phyloP scores from a whole-genome alignment of 2,888 invertebrate genomes.

The Crematogaster levior region DNA sequence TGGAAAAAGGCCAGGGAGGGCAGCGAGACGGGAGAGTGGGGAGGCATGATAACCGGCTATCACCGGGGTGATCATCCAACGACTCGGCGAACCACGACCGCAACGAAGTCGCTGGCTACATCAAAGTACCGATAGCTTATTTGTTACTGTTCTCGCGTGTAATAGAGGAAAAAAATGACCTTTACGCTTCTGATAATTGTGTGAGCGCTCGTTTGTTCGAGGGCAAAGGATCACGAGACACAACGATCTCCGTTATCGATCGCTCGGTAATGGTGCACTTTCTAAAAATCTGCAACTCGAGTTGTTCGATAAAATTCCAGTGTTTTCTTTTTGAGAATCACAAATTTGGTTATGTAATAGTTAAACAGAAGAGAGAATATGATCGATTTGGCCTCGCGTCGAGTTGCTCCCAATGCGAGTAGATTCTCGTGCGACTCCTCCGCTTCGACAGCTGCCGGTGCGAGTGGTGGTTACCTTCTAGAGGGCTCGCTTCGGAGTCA shows the following conservation, averaged over 20 bases:
- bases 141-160: neutral
- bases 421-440: neutral
- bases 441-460: neutral
- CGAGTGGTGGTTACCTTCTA: slow-evolving; percentile 12
- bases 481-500: neutral
- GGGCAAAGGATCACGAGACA: neutral
- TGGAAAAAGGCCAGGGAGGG: slow-evolving; percentile 60
- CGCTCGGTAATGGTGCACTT: neutral
- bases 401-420: neutral
- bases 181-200: neutral
- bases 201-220: too few species aligned
- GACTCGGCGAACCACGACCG: neutral
- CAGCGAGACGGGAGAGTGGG: slow-evolving; percentile 68
- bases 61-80: slow-evolving; percentile 62
- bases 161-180: neutral
- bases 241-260: neutral
- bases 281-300: neutral
- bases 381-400: neutral
- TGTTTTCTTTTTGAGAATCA: neutral
- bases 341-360: neutral
- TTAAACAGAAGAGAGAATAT: neutral
- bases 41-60: slow-evolving; percentile 82
- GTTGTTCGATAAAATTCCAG: neutral
- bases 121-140: neutral
- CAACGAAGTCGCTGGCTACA: neutral